Conservation (phyloP, 2,113 vertebrate genomes). For the Petromus typicus region DNA sequence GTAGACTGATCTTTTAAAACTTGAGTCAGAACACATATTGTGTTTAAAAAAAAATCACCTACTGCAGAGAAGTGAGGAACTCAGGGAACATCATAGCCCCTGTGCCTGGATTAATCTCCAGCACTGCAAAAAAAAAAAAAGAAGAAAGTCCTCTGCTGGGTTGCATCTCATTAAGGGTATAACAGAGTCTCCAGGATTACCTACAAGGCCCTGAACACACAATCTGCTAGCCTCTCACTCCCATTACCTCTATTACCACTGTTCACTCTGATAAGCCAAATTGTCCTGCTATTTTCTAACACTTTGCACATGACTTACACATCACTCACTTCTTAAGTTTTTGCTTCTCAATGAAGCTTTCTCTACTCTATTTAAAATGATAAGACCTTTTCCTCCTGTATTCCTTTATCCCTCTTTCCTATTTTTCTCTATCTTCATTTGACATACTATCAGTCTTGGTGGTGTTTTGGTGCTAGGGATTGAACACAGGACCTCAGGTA, state of each 20-base stretch:
- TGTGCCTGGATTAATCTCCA: background rate
- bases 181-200: background rate
- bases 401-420: background rate
- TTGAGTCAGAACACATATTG: background rate
- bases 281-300: background rate
- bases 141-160: background rate
- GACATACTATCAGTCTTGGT: background rate
- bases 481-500: background rate
- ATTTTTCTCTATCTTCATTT: constrained; percentile 45
- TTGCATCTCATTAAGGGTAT: background rate
- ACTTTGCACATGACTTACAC: background rate
- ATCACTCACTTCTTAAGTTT: background rate
- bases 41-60: background rate
- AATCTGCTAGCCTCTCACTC: background rate
- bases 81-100: too few species aligned
- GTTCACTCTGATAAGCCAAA: background rate
- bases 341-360: background rate
- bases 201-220: background rate
- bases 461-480: background rate
- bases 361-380: background rate
- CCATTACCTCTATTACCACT: background rate
- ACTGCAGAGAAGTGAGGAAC: too few species aligned
- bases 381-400: background rate
- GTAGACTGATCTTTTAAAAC: background rate
- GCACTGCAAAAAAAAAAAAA: background rate